Conservation (phyloP, 2,113 vertebrate genomes). For the Eubucco bourcierii region DNA sequence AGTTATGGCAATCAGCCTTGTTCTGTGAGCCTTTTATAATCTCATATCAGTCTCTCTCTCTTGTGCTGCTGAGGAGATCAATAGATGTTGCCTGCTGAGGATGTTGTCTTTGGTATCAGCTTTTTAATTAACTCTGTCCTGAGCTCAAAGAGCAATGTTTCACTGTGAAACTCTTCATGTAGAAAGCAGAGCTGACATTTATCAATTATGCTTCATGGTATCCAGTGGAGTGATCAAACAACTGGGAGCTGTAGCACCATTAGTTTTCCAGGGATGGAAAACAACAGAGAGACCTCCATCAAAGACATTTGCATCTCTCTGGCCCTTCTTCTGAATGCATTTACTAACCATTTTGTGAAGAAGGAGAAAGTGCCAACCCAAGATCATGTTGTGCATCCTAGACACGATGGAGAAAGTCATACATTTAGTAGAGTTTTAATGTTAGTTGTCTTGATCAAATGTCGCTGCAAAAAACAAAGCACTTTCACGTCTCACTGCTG, state of each 20-base stretch:
- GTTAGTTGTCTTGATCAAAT: neutral
- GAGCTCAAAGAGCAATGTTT: constrained; percentile 57
- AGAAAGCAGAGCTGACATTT: constrained; percentile 60
- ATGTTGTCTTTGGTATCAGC: constrained; percentile 58
- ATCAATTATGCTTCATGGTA: constrained; percentile 36
- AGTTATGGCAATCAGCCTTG: constrained; percentile 14
- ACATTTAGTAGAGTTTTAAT: neutral
- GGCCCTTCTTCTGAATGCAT: neutral
- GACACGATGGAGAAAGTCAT: neutral
- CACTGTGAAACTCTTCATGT: constrained; percentile 44
- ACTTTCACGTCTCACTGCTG: accelerated
- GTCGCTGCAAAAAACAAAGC: neutral
- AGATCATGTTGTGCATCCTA: neutral
- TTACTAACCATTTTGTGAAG: neutral
- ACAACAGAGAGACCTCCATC: neutral
- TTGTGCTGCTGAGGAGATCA: constrained; percentile 28
- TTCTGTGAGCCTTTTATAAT: neutral
- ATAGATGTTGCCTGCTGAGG: constrained; percentile 45
- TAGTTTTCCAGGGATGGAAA: neutral
- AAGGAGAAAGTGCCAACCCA: neutral
- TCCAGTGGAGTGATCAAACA: constrained; percentile 35
- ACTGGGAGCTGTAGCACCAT: neutral
- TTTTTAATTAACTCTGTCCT: constrained; percentile 68
- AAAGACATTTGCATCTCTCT: neutral
- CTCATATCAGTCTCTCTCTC: neutral